Conservation (phyloP, 23 tunicate genomes). For the Ciona savignyi region DNA sequence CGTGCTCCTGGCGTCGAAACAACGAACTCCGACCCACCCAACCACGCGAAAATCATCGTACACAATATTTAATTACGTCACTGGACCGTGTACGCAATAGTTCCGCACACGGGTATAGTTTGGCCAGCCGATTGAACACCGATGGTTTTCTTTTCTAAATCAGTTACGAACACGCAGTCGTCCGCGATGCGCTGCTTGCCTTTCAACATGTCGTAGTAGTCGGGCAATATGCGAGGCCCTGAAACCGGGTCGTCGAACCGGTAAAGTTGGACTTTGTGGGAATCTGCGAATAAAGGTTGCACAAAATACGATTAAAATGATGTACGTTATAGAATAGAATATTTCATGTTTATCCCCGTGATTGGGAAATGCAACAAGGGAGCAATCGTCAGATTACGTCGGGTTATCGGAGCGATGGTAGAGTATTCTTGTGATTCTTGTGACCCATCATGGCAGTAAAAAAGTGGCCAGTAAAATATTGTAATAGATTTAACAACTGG, state of each 20-base stretch:
- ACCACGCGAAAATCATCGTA: neutral
- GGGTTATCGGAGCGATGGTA: neutral
- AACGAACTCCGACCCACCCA: too few species aligned
- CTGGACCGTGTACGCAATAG: neutral
- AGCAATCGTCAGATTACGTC: too few species aligned
- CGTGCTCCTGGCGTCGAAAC: too few species aligned
- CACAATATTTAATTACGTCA: conserved; percentile 25
- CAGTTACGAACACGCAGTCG: neutral
- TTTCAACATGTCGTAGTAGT: neutral
- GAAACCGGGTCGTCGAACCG: conserved; percentile 43
- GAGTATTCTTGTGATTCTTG: neutral
- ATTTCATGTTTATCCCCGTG: too few species aligned
- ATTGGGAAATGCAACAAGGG: too few species aligned
- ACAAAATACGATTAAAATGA: neutral
- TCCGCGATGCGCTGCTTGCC: conserved; percentile 3
- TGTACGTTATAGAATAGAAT: neutral
- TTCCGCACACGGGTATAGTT: neutral
- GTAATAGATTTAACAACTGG: too few species aligned
- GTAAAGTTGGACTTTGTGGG: conserved; percentile 27
- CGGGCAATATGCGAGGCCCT: conserved; percentile 49
- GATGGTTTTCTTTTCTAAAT: conserved; percentile 14
- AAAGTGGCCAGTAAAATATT: too few species aligned
- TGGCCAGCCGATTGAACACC: conserved; percentile 3
- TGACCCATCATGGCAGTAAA: too few species aligned
- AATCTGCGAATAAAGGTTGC: conserved; percentile 27